phyloP scores from a whole-genome alignment of 2,113 vertebrate species.

The Pelodiscus sinensis region DNA sequence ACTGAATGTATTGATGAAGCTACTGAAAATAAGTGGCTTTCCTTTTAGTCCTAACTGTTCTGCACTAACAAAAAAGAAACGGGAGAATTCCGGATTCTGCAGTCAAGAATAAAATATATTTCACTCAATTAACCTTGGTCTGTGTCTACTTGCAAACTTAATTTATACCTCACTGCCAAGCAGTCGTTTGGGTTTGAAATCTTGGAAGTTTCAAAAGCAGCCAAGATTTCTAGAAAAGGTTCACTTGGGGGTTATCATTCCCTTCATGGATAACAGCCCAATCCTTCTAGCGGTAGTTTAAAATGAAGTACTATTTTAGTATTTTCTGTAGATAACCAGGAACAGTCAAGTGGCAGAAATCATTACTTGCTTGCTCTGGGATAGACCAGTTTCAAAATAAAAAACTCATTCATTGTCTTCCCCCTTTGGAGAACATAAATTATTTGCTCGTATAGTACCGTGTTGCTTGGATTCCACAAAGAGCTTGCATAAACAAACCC shows the following conservation, averaged over 20 bases:
- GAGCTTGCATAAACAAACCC: constrained; percentile 79
- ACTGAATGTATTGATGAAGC: constrained; percentile 31
- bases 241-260: constrained; percentile 52
- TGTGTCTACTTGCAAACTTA: constrained; percentile 41
- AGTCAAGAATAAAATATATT: constrained; percentile 31
- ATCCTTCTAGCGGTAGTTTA: constrained; percentile 35
- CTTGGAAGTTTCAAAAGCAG: constrained; percentile 26
- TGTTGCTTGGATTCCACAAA: constrained; percentile 74
- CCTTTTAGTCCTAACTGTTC: neutral
- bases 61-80: neutral
- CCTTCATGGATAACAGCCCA: constrained; percentile 35
- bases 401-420: constrained; percentile 66
- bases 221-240: constrained; percentile 40
- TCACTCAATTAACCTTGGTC: constrained; percentile 50
- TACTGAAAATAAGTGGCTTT: constrained; percentile 19
- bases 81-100: neutral
- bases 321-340: constrained; percentile 57
- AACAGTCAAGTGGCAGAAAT: constrained; percentile 50
- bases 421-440: constrained; percentile 63
- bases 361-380: constrained; percentile 36
- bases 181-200: constrained; percentile 39
- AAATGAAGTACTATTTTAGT: constrained; percentile 36
- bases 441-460: constrained; percentile 69
- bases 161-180: constrained; percentile 57
- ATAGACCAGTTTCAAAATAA: constrained; percentile 64